Evolutionary conservation across 2,888 invertebrate genomes (phyloP).

Genomic region (Argyresthia goedartella): DNA sequence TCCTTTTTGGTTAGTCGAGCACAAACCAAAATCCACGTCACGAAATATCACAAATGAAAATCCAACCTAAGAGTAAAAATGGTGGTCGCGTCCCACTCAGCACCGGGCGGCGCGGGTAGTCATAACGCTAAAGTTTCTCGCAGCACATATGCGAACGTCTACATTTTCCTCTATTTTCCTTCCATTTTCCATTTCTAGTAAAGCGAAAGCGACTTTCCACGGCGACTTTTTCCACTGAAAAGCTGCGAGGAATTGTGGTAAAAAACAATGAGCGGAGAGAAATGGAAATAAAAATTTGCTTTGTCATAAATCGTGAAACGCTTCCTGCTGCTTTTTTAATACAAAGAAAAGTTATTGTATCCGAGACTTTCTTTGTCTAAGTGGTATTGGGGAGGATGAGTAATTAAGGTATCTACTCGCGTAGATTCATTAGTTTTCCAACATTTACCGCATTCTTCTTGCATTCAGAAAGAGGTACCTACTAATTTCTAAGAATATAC

Average conservation of each 20-base stretch:
- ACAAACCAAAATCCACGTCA: background rate
- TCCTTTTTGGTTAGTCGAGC: too few relatives aligned
- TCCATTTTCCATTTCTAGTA: conserved; percentile 60
- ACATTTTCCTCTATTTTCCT: conserved; percentile 38
- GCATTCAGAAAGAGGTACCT: too few relatives aligned
- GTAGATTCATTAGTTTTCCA: background rate
- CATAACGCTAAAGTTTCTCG: conserved; percentile 41
- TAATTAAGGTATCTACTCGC: background rate
- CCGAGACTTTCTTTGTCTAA: conserved; percentile 8
- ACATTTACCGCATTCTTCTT: background rate
- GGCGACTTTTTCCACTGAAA: conserved; percentile 52
- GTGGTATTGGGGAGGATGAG: conserved; percentile 1
- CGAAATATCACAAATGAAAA: conserved; percentile 3
- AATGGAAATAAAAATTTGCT: conserved; percentile 67
- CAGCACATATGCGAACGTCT: conserved; percentile 50
- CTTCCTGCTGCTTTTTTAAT: conserved; percentile 57
- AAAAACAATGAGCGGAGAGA: conserved; percentile 57
- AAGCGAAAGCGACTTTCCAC: conserved; percentile 62
- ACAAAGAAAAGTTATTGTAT: conserved; percentile 51
- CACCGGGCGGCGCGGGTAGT: conserved; percentile 13
- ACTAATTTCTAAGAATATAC: too few relatives aligned
- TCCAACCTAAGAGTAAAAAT: background rate
- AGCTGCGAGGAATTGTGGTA: conserved; percentile 57
- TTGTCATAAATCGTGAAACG: conserved; percentile 65
- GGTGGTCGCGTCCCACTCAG: conserved; percentile 4